These are phyloP conservation scores for Drosophila kohkoa DNA, from an alignment of 1,140 invertebrate genomes.

Conservation along the genomic window DNA sequence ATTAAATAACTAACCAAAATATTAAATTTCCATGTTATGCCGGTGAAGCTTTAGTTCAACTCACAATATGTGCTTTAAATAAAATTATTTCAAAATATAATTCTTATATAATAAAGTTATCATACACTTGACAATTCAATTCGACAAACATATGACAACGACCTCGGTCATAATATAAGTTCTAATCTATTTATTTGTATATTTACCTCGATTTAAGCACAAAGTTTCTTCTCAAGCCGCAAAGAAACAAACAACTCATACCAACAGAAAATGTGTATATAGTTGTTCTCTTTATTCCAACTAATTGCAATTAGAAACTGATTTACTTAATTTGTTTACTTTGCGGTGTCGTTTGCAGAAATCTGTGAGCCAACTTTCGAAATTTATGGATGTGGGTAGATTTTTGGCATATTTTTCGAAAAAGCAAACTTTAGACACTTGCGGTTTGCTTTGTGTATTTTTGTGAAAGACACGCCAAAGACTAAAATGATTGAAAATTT, in stretches of 20 bases:
- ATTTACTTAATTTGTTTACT: constrained; percentile 79
- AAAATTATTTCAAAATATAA: no score
- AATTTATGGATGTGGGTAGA: constrained; percentile 68
- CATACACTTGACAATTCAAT: background rate
- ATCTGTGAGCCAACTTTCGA: constrained; percentile 54
- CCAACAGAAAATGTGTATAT: background rate
- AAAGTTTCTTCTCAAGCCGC: constrained; percentile 53
- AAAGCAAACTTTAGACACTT: constrained; percentile 67
- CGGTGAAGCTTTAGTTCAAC: no score
- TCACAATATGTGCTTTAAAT: no score
- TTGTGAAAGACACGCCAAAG: constrained; percentile 6
- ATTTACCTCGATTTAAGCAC: constrained; percentile 51
- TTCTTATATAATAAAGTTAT: background rate
- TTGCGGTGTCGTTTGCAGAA: constrained; percentile 54
- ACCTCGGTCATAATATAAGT: background rate
- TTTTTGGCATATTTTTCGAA: constrained; percentile 71
- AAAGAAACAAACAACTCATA: constrained; percentile 63
- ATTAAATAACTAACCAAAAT: no score
- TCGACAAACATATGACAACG: background rate
- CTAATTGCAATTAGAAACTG: constrained; percentile 76
- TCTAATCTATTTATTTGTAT: constrained; percentile 49
- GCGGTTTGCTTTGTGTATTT: constrained; percentile 48
- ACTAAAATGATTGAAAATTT: constrained; percentile 57
- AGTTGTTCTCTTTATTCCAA: constrained; percentile 19
- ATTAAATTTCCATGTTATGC: no score